Percentiles rank a stretch among this genome's conserved stretches.
phyloP scores from a whole-genome alignment of 2,113 vertebrate genomes.

The Semnornis frantzii region DNA sequence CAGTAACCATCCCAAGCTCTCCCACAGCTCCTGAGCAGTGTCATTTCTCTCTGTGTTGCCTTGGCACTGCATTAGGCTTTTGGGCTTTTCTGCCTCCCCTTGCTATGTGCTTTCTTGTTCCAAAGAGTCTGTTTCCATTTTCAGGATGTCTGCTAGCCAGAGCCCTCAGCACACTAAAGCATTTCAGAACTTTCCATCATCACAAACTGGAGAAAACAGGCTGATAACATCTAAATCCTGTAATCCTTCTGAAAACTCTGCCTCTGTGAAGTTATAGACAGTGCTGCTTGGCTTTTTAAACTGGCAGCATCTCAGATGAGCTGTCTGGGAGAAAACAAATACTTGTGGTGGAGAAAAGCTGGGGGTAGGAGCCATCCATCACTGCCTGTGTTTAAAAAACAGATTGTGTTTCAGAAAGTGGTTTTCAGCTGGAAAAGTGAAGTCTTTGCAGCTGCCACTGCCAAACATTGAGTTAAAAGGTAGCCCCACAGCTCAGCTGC shows the following conservation, averaged over 20 bases:
- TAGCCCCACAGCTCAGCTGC: neutral
- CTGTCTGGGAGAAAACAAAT: neutral
- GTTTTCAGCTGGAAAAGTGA: neutral
- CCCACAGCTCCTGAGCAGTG: neutral
- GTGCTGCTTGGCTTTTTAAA: neutral
- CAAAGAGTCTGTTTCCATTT: neutral
- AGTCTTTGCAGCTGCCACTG: neutral
- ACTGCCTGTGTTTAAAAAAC: neutral
- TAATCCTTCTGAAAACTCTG: neutral
- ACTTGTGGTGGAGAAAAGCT: neutral
- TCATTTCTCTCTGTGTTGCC: neutral
- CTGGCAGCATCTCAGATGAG: neutral
- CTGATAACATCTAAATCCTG: neutral
- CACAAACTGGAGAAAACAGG: neutral
- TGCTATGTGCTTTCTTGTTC: neutral
- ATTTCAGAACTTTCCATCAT: neutral
- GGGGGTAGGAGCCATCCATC: neutral
- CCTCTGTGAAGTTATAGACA: neutral
- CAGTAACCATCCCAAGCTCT: neutral
- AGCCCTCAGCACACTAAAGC: neutral
- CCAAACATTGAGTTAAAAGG: fast-evolving
- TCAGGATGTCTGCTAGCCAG: neutral
- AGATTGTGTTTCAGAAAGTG: neutral
- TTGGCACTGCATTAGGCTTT: neutral
- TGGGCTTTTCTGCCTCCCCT: neutral